phyloP scores from a whole-genome alignment of 2,888 invertebrate species.

The Eremobia ochroleuca region DNA sequence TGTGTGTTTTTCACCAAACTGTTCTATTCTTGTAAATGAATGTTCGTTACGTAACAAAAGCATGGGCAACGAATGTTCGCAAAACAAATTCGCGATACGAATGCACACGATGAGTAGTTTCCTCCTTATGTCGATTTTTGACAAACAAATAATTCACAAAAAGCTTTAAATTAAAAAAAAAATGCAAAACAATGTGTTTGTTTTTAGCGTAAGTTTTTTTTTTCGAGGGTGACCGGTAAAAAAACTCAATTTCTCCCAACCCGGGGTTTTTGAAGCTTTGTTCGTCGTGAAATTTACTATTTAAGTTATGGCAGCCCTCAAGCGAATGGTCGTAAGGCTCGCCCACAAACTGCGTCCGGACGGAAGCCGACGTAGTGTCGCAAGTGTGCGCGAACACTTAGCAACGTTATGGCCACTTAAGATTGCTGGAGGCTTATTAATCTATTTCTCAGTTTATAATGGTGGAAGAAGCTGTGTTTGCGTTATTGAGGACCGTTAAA shows the following conservation, averaged over 20 bases:
- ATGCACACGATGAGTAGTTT: background rate
- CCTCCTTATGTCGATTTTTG: background rate
- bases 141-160: background rate
- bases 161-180: background rate
- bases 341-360: conserved; percentile 54
- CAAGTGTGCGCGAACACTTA: conserved; percentile 50
- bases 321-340: conserved; percentile 9
- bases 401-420: conserved; percentile 64
- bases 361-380: conserved; percentile 45
- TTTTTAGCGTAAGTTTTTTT: background rate
- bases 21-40: background rate
- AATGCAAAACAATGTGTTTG: too few relatives aligned
- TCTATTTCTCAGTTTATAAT: conserved; percentile 58
- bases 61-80: background rate
- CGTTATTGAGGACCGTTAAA: conserved; percentile 21
- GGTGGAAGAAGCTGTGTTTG: conserved; percentile 4
- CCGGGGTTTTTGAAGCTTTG: background rate
- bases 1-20: too few relatives aligned
- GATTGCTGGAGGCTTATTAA: conserved; percentile 57
- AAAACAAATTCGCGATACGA: background rate
- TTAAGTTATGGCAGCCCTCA: background rate
- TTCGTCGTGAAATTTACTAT: too few relatives aligned
- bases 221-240: accelerated
- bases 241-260: background rate
- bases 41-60: background rate